Percentiles rank a stretch among this genome's conserved stretches.
These are phyloP conservation scores for Takifugu flavidus DNA, from an alignment of 2,113 vertebrate species.

Conservation along the genomic window DNA sequence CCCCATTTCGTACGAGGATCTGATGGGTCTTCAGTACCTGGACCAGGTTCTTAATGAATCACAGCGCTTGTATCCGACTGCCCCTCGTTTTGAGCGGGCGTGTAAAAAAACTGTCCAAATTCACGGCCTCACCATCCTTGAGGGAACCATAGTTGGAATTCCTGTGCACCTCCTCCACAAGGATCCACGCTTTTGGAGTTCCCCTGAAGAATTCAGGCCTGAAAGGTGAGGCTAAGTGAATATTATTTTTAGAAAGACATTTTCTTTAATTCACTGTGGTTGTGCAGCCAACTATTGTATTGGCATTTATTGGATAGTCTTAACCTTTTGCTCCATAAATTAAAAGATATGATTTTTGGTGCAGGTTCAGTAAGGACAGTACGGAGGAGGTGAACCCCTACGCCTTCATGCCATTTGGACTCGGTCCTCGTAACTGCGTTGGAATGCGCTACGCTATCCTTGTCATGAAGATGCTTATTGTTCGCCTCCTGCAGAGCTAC, in stretches of 20 bases:
- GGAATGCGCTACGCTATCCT: conserved; percentile 65
- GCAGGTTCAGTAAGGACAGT: conserved; percentile 56
- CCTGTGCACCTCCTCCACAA: conserved; percentile 37
- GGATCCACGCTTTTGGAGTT: conserved; percentile 57
- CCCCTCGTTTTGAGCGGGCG: conserved; percentile 50
- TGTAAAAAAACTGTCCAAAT: conserved; percentile 56
- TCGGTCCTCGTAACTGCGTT: conserved; percentile 65
- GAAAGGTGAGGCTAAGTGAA: conserved; percentile 49
- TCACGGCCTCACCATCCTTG: conserved; percentile 51
- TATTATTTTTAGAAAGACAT: neutral
- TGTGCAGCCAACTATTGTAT: too few species aligned
- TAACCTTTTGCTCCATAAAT: too few species aligned
- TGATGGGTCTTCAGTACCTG: conserved; percentile 54
- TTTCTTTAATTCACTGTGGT: neutral
- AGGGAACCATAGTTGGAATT: conserved; percentile 37
- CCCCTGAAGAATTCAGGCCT: conserved; percentile 56
- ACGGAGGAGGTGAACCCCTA: conserved; percentile 55
- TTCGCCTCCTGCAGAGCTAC: conserved; percentile 59
- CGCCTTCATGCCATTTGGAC: conserved; percentile 53
- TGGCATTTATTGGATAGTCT: too few species aligned
- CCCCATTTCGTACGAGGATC: conserved; percentile 37
- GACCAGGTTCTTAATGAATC: conserved; percentile 59
- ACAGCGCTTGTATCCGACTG: conserved; percentile 40
- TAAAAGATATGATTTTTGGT: neutral
- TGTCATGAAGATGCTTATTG: conserved; percentile 46